These are phyloP conservation scores for Ethmia dodecea DNA, from an alignment of 2,888 invertebrate species.

Conservation along the genomic window DNA sequence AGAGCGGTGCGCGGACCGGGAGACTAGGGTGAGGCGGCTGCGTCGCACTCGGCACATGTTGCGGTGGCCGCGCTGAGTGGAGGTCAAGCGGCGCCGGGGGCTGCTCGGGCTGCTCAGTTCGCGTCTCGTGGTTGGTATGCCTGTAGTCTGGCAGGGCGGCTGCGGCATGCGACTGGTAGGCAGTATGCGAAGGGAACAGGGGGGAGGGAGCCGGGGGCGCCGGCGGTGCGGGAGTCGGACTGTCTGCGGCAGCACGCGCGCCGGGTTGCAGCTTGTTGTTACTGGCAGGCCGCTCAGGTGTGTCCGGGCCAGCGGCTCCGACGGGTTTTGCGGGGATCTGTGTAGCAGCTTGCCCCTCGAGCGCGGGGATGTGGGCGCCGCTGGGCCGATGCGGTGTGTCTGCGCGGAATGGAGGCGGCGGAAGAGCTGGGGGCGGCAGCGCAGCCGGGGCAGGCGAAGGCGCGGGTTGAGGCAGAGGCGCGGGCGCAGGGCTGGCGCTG, in stretches of 20 bases:
- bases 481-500: conserved; percentile 80
- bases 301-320: conserved; percentile 61
- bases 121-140: conserved; percentile 77
- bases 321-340: conserved; percentile 63
- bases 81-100: conserved; percentile 57
- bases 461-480: conserved; percentile 81
- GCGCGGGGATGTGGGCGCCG: conserved; percentile 64
- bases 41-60: conserved; percentile 28
- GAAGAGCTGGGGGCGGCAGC: conserved; percentile 80
- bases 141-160: conserved; percentile 69
- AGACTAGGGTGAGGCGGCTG: conserved; percentile 41
- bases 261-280: conserved; percentile 66
- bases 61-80: conserved; percentile 52
- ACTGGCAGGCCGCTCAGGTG: conserved; percentile 64
- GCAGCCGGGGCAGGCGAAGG: conserved; percentile 85
- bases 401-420: conserved; percentile 80
- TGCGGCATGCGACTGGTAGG: conserved; percentile 69
- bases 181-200: conserved; percentile 62
- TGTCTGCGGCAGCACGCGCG: conserved; percentile 66
- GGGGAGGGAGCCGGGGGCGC: conserved; percentile 64
- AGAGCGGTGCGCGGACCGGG: conserved; percentile 44
- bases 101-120: conserved; percentile 49
- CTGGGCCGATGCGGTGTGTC: conserved; percentile 60
- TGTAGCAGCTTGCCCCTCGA: conserved; percentile 64
- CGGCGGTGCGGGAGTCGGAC: conserved; percentile 65